These are phyloP conservation scores for Barypeithes pellucidus DNA, from an alignment of 2,888 invertebrate genomes.

Conservation along the genomic window DNA sequence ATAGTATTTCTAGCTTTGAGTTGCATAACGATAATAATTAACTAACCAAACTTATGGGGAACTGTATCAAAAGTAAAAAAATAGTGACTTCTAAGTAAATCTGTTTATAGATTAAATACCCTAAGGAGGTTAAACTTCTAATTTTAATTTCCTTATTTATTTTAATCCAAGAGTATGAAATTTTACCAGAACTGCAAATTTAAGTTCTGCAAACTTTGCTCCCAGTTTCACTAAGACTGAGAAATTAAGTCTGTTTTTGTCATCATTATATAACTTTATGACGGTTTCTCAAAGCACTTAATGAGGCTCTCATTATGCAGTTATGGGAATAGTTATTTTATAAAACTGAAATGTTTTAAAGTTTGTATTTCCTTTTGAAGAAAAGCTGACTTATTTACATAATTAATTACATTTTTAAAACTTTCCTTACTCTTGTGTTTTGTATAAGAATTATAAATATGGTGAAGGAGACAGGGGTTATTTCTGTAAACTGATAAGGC, in stretches of 20 bases:
- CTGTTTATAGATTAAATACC: no score
- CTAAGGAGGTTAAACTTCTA: no score
- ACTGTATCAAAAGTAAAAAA: no score
- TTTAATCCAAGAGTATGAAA: neutral
- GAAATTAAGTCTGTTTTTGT: conserved; percentile 29
- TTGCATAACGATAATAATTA: no score
- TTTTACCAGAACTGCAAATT: conserved; percentile 17
- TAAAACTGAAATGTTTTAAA: conserved; percentile 1
- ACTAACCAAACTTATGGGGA: no score
- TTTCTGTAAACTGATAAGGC: no score
- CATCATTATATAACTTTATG: conserved; percentile 25
- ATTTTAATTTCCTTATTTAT: neutral
- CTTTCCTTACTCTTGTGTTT: no score
- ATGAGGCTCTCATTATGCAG: conserved; percentile 16
- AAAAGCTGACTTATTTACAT: neutral
- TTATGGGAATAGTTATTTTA: conserved; percentile 16
- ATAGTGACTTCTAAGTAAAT: no score
- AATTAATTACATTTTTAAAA: no score
- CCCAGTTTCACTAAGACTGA: conserved; percentile 2
- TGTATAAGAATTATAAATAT: no score
- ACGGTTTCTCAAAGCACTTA: conserved; percentile 18
- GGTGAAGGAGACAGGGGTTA: no score
- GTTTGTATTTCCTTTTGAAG: conserved; percentile 5
- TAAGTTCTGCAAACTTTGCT: conserved; percentile 11
- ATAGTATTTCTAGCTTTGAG: no score